Base-by-base conservation (phyloP, 2,797 vertebrate species). In the Neostethus bicornis region DNA sequence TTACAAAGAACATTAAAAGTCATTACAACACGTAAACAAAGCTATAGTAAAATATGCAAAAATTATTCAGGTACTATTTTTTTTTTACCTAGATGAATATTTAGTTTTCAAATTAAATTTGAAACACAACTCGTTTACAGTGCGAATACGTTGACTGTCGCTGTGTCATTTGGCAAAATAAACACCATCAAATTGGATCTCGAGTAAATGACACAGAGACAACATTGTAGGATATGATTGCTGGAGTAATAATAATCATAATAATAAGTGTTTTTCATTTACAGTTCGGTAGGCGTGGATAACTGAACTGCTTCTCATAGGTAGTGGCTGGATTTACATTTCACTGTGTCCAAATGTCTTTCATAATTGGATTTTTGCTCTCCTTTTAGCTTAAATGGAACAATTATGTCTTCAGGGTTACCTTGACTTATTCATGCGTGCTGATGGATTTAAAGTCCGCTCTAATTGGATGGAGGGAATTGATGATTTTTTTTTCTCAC, bases 51-150 rank as follows among this genome's bases (percentile, higher is more conserved):
- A 32, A 39, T 32, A 41, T 23, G 21, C 51, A 54, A 17, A 2
- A 26, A 62, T 35, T 61, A 50, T 35, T 29, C 48, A 28, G 46
- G 52, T 77, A 60, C 70, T 72, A 43, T 73, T 79, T 79, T 25
- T 51, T 16, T 25, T 53, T 61, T 65, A 50, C 69, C 58, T 63
- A 62, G 77, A 71, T 67, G 34, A 72, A 79, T 77, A 63, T 81
- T 81, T 81, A 60, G 62, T 68, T 79, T 64, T 61, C 26, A 77
- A 81, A 83, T 76, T 6, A 37, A 68, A 77, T 72, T 66, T 66
- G 6, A 83, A 76, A 83, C 79, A 55, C 48, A 64, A 48, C 59
- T 64, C 31, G 61, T 80, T 73, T 43, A 71, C 61, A 70, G 66
- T 69, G 59, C 56, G 79, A 70, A 72, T 51, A 74, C 62, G 69